Evolutionary conservation across 2,797 vertebrate genomes (phyloP), one percentile per base, ranked within the genome.

Genomic region (Enoplosus armatus): DNA sequence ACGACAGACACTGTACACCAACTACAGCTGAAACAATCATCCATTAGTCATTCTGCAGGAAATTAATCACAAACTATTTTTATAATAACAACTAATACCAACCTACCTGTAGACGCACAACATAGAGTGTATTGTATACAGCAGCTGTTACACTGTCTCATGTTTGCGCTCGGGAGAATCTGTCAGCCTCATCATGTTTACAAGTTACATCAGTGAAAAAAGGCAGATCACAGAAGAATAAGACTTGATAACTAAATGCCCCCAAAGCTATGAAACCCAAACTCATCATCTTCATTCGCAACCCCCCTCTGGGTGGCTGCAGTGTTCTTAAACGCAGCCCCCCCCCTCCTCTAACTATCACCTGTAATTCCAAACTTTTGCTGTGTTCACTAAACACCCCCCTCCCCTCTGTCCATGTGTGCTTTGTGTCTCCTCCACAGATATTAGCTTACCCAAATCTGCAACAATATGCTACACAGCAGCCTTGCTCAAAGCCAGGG

Each of bases 401-500:
- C 27, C 27, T 29, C 31, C 51, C 4, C 8, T 65, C 60, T 54
- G 26, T 24, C 27, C 26, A 3, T 24, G 15, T 83, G 70, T 85
- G 59, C 91, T 92, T 87, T 92, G 85, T 91, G 89, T 93, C 88
- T 94, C 84, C 77, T 88, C 86, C 66, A 92, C 96, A 99, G 98
- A 99, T 96, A 99, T 99, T 94, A 99, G 98, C 89, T 97, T 99
- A 96, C 98, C 98, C 87, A 99, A 99, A 96, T 99, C 98, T 68
- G 98, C 98, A 91, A 99, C 98, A 72, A 99, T 99, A 97, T 99
- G 98, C 94, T 99, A 99, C 94, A 99, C 98, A 93, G 98, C 98
- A 80, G 98, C 98, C 24, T 94, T 99, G 92, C 97, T 99, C 85
- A 99, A 99, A 97, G 98, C 98, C 86, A 96, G 98, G 95, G 98